Conservation (phyloP, 2,113 vertebrate species). For the Chaetops frenatus region DNA sequence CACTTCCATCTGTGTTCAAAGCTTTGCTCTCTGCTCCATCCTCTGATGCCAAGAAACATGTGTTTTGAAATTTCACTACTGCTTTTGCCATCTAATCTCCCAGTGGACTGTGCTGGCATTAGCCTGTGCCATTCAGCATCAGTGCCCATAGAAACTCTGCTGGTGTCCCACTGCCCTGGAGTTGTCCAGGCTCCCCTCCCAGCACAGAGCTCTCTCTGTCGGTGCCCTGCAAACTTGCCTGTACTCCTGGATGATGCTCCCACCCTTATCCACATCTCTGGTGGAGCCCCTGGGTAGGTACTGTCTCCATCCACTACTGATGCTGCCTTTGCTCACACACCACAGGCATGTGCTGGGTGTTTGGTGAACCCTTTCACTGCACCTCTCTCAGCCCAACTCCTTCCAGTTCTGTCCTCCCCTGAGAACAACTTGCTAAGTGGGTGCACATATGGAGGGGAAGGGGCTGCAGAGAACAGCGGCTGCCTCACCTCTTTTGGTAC, state of each 20-base stretch:
- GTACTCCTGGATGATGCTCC: background rate
- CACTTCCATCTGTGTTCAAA: background rate
- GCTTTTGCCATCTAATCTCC: background rate
- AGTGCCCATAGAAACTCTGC: background rate
- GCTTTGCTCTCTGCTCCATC: background rate
- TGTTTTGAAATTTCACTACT: background rate
- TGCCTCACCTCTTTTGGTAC: background rate
- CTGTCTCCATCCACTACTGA: fast-evolving
- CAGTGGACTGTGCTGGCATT: background rate
- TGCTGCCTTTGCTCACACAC: background rate
- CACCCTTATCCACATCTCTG: fast-evolving
- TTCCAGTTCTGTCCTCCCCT: background rate
- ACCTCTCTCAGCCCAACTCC: background rate
- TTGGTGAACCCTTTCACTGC: background rate
- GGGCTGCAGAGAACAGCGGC: too few relatives aligned
- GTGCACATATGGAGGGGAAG: fast-evolving
- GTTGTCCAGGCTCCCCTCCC: background rate
- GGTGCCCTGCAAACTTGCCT: background rate
- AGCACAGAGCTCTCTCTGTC: background rate
- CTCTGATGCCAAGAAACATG: background rate
- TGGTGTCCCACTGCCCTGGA: background rate
- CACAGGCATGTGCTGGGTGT: fast-evolving
- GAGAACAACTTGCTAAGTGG: background rate
- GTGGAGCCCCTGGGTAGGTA: background rate
- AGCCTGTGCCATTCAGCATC: background rate